Base-by-base conservation (phyloP, 2,797 vertebrate genomes). In the Caiman crocodilus region DNA sequence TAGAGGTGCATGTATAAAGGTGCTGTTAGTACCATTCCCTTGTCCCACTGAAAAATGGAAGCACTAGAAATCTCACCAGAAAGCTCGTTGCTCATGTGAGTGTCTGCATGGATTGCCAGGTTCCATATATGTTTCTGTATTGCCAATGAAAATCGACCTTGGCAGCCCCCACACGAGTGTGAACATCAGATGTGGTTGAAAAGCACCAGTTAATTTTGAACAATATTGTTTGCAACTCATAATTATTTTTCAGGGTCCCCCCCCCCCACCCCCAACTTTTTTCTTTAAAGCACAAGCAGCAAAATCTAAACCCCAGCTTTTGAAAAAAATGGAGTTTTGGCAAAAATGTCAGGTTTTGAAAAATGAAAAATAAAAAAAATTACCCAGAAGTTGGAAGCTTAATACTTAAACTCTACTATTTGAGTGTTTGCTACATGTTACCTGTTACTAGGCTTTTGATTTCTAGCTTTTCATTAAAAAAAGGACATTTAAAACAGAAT, bases 41-140 rank as follows among this genome's bases (percentile, higher is more conserved):
- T 28, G 50, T 30, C 56, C 25, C 11, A 1, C 35, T 75, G 30
- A 63, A 69, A 64, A 63, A 23, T 11, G 30, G 28, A 73, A 73
- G 35, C 35, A 75, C 88, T 77, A 89, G 90, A 73, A 55, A 32
- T 10, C 50, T 69, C 14, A 76, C 83, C 88, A 90, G 85, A 63
- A 42, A 17, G 18, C 0, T 14, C 3, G 63, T 1, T 0, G 75
- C 26, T 77, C 64, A 57, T 89, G 28, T 17, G 78, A 83, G 83
- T 57, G 15, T 82, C 1, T 0, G 11, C 61, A 82, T 59, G 63
- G 90, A 63, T 50, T 88, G 69, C 60, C 92, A 57, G 16, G 81
- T 6, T 30, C 9, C 0, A 0, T 1, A 21, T 9, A 12, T 69
- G 50, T 57, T 81, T 35, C 28, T 88, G 64, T 82, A 16, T 16